phyloP scores from a whole-genome alignment of 2,888 invertebrate genomes.

The Oxytorus armatus region DNA sequence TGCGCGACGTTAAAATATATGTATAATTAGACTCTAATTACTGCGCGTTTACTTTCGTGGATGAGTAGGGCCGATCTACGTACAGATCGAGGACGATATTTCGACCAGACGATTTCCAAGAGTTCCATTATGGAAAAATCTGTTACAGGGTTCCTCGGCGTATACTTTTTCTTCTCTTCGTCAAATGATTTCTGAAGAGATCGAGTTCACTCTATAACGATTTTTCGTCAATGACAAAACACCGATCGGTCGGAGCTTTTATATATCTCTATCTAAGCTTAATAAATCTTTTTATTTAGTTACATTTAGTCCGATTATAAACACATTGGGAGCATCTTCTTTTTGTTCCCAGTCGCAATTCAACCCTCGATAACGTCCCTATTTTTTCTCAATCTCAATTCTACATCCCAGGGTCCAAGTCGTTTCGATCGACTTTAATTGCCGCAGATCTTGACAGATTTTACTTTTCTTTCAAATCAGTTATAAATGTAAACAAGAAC shows the following conservation, averaged over 20 bases:
- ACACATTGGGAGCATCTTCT: constrained; percentile 21
- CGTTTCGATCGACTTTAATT: too few relatives aligned
- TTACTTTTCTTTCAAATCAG: too few relatives aligned
- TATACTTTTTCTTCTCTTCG: too few relatives aligned
- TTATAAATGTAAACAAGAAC: too few relatives aligned
- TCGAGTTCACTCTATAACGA: too few relatives aligned
- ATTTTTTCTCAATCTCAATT: too few relatives aligned
- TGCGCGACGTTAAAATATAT: constrained; percentile 63
- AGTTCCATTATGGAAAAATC: constrained; percentile 22
- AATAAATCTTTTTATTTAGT: constrained; percentile 46
- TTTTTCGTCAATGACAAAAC: constrained; percentile 28
- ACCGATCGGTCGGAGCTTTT: constrained; percentile 48
- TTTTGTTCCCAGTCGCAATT: constrained; percentile 26
- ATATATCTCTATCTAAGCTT: constrained; percentile 60
- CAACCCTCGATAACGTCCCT: too few relatives aligned
- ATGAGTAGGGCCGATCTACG: constrained; percentile 76
- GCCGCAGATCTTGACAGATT: too few relatives aligned
- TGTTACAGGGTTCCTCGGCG: background rate
- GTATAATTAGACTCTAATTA: constrained; percentile 65
- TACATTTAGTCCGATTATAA: constrained; percentile 57
- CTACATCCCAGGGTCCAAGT: too few relatives aligned
- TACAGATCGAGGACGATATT: constrained; percentile 63
- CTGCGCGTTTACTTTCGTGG: constrained; percentile 77
- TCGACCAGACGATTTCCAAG: constrained; percentile 39
- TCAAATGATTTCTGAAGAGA: background rate